phyloP scores from a whole-genome alignment of 2,888 invertebrate genomes.

The Chaetoderma sp. region DNA sequence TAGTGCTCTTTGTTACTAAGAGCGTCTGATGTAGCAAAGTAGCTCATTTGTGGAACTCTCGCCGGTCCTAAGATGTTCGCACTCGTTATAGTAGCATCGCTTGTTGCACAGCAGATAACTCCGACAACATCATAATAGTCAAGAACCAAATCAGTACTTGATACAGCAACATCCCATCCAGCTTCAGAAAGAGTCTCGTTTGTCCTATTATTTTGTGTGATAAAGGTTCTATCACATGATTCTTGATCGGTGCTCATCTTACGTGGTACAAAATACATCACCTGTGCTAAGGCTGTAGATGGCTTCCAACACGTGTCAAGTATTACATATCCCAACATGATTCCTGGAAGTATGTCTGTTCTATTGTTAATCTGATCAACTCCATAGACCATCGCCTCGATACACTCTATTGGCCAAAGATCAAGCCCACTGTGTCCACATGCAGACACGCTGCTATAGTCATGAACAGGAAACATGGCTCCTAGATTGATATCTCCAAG shows the following conservation, averaged over 20 bases:
- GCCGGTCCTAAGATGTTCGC: constrained; percentile 43
- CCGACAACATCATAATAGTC: constrained; percentile 41
- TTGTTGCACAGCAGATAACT: constrained; percentile 43
- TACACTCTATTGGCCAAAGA: too few species aligned
- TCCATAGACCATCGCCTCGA: constrained; percentile 48
- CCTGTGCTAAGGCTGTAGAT: constrained; percentile 44
- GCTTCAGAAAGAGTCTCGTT: too few species aligned
- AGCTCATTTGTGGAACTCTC: constrained; percentile 45
- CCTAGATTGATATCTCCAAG: constrained; percentile 48
- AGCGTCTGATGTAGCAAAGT: constrained; percentile 42
- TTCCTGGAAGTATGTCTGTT: constrained; percentile 36
- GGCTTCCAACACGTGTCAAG: constrained; percentile 49
- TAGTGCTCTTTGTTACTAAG: constrained; percentile 44
- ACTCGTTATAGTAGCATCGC: constrained; percentile 40
- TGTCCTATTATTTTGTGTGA: too few species aligned
- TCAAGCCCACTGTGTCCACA: too few species aligned
- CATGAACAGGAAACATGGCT: constrained; percentile 40
- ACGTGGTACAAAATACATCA: constrained; percentile 44
- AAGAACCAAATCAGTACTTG: too few species aligned
- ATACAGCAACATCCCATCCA: background rate
- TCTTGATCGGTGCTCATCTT: background rate
- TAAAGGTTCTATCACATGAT: too few species aligned
- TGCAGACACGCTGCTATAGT: constrained; percentile 12
- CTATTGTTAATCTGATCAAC: constrained; percentile 43
- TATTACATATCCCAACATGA: constrained; percentile 45